phyloP scores from a whole-genome alignment of 2,888 invertebrate genomes.

The Pharmacophagus antenor region DNA sequence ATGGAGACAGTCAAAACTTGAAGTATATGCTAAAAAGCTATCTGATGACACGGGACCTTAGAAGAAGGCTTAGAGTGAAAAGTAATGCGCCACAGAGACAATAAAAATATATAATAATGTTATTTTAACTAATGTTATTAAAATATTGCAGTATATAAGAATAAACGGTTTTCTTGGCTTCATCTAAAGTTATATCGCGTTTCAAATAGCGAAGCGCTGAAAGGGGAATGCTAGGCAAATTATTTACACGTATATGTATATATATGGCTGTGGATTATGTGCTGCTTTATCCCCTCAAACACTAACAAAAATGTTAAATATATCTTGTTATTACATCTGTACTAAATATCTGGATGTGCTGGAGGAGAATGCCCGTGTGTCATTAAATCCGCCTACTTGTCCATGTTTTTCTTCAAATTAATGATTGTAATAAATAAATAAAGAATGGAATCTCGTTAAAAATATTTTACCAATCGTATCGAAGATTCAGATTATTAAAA shows the following conservation, averaged over 20 bases:
- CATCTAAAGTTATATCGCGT: not conserved
- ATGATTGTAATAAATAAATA: no score
- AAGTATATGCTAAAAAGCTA: no score
- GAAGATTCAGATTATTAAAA: not conserved
- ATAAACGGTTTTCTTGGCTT: not conserved
- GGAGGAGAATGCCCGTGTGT: no score
- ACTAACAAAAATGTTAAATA: conserved; percentile 3
- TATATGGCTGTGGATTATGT: conserved; percentile 3
- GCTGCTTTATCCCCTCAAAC: conserved; percentile 7
- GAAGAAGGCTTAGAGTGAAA: no score
- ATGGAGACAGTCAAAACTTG: no score
- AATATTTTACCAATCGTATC: no score
- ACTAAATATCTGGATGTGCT: not conserved
- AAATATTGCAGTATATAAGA: not conserved
- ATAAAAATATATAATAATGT: no score
- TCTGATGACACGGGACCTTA: no score
- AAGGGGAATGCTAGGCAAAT: conserved; percentile 19
- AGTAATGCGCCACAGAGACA: no score
- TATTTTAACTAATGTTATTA: not conserved
- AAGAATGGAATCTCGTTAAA: no score
- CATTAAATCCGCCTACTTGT: no score
- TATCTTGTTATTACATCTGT: not conserved
- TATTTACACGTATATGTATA: conserved; percentile 3
- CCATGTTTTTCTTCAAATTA: no score
- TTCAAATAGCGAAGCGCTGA: conserved; percentile 5